Conservation (phyloP, 2,797 vertebrate species). For the Lithobates pipiens region DNA sequence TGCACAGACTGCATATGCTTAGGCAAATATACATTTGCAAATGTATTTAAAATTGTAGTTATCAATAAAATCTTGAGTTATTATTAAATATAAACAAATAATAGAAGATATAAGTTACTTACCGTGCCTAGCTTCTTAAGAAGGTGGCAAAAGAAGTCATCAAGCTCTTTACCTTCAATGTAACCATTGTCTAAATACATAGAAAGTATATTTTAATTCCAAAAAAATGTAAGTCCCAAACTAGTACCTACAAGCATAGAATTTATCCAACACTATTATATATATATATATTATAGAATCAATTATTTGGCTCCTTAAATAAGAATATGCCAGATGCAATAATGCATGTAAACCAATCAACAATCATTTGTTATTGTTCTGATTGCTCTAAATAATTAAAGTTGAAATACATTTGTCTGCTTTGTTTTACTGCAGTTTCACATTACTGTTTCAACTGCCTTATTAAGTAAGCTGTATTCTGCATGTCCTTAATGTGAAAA, state of each 20-base stretch:
- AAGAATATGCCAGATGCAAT: too few relatives aligned
- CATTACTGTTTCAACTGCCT: neutral
- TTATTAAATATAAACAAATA: neutral
- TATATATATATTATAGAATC: too few relatives aligned
- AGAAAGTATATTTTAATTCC: constrained; percentile 27
- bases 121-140: constrained; percentile 83
- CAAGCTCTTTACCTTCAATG: constrained; percentile 92
- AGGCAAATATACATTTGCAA: too few relatives aligned
- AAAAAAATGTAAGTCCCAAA: too few relatives aligned
- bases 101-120: constrained; percentile 66
- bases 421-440: neutral
- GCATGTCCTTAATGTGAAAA: neutral
- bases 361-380: neutral
- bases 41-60: too few relatives aligned
- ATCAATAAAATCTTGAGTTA: too few relatives aligned
- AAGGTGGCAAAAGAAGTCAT: constrained; percentile 89
- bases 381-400: neutral
- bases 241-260: too few relatives aligned
- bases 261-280: too few relatives aligned
- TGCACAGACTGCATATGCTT: too few relatives aligned
- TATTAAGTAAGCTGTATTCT: neutral
- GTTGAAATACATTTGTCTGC: neutral
- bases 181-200: constrained; percentile 89
- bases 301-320: too few relatives aligned
- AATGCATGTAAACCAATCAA: neutral